A percentile compares a stretch with the other conserved stretches of the same genome.
phyloP scores from a whole-genome alignment of 2,888 invertebrate genomes.

The Athalia cordata region DNA sequence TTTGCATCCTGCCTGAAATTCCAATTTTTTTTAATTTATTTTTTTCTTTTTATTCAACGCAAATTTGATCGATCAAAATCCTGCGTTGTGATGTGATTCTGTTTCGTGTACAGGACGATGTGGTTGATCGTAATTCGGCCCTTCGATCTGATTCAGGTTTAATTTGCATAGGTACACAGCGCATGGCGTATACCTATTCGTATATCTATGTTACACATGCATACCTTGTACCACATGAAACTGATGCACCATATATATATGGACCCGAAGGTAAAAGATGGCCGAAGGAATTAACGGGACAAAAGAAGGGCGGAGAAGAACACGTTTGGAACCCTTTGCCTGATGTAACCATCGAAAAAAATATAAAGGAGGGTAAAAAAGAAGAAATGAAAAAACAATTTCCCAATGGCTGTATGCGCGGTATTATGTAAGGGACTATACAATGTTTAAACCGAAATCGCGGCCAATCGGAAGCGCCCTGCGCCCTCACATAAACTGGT shows the following conservation, averaged over 20 bases:
- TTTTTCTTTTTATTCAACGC: background rate
- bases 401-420: constrained; percentile 3
- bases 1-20: too few species aligned
- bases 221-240: too few species aligned
- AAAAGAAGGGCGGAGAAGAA: constrained; percentile 9
- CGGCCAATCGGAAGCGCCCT: constrained; percentile 8
- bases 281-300: constrained; percentile 11
- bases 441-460: constrained; percentile 14
- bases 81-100: background rate
- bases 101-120: background rate
- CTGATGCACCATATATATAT: background rate
- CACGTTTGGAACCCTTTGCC: constrained; percentile 8
- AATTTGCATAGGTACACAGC: constrained; percentile 23
- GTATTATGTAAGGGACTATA: background rate
- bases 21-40: too few species aligned
- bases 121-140: background rate
- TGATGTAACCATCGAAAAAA: background rate
- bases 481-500: background rate
- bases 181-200: background rate
- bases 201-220: background rate
- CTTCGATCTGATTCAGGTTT: constrained; percentile 18
- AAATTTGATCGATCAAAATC: constrained; percentile 11
- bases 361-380: background rate
- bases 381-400: background rate
- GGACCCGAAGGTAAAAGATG: constrained; percentile 14